Evolutionary conservation across 2,888 invertebrate genomes (phyloP), one percentile per base, ranked within the genome.

Genomic region (Marronus borbonicus): DNA sequence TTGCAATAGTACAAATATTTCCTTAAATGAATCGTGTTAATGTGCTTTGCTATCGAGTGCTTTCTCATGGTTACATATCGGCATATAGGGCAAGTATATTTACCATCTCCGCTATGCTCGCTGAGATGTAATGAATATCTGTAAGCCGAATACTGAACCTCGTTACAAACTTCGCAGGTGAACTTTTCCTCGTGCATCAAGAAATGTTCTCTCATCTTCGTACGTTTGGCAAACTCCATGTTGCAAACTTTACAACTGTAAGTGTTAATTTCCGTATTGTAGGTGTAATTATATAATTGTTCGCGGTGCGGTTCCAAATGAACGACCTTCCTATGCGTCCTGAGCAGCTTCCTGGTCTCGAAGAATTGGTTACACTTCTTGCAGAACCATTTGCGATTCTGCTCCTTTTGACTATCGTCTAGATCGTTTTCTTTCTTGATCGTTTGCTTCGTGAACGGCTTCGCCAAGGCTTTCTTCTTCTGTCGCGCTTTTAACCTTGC

Each of bases 291-390:
- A 39, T 78, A 74, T 17, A 76, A 44, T 20, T 68, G 64, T 69
- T 80, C 81, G 69, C 76, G 60, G 8, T 52, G 58, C 4, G 77
- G 49, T 17, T 80, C 77, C 60, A 78, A 52, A 58, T 82, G 81
- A 0, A 39, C 58, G 24, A 66, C 64, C 65, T 79, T 81, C 20
- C 84, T 83, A 80, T 88, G 87, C 3, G 83, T 84, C 2, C 83
- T 82, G 4, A 86, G 80, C 24, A 39, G 60, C 12, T 55, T 60
- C 28, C 64, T 64, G 36, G 64, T 77, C 20, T 17, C 31, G 62
- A 89, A 90, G 0, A 90, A 90, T 0, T 86, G 87, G 0, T 90
- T 89, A 81, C 90, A 90, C 82, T 89, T 89, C 31, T 89, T 88
- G 76, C 90, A 90, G 69, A 89, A 89, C 74, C 89, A 90, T 60